Evolutionary conservation across 37 sponge, comb jelly and placozoan genomes (phyloP).

Genomic region (Aphrocallistes beatrix): DNA sequence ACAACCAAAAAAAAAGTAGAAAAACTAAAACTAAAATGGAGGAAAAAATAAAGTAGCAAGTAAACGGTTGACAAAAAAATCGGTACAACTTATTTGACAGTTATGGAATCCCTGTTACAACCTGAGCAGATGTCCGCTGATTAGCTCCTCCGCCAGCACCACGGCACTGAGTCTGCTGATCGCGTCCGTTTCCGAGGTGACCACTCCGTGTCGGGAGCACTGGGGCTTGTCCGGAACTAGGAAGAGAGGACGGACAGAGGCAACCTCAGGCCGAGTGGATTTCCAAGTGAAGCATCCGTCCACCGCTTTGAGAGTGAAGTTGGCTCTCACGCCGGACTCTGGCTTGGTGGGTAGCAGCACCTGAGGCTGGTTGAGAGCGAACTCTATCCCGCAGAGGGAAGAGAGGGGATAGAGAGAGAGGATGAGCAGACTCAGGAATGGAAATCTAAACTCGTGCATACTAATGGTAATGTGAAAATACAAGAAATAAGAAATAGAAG

Average conservation of each 20-base stretch:
- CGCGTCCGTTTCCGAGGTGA: neutral
- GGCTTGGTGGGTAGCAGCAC: constrained; percentile 43
- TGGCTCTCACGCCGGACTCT: constrained; percentile 41
- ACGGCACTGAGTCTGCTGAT: neutral
- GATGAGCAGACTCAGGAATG: neutral
- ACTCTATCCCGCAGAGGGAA: neutral
- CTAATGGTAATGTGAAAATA: too few species aligned
- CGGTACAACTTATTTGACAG: too few species aligned
- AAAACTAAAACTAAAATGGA: too few species aligned
- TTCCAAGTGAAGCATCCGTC: constrained; percentile 58
- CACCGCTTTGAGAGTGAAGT: constrained; percentile 43
- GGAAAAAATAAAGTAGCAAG: too few species aligned
- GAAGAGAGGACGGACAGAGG: constrained; percentile 45
- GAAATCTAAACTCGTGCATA: neutral
- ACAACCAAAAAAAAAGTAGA: too few species aligned
- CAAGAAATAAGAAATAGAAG: too few species aligned
- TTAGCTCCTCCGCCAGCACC: neutral
- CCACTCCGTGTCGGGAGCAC: constrained; percentile 11
- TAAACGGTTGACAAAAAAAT: too few species aligned
- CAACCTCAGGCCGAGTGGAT: constrained; percentile 68
- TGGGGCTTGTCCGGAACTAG: neutral
- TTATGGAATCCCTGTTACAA: too few species aligned
- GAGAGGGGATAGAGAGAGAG: neutral
- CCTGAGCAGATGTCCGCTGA: constrained; percentile 11
- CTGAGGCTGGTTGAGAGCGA: constrained; percentile 17